Evolutionary conservation across 2,888 invertebrate genomes (phyloP).

Genomic region (Cylindroiulus punctatus): DNA sequence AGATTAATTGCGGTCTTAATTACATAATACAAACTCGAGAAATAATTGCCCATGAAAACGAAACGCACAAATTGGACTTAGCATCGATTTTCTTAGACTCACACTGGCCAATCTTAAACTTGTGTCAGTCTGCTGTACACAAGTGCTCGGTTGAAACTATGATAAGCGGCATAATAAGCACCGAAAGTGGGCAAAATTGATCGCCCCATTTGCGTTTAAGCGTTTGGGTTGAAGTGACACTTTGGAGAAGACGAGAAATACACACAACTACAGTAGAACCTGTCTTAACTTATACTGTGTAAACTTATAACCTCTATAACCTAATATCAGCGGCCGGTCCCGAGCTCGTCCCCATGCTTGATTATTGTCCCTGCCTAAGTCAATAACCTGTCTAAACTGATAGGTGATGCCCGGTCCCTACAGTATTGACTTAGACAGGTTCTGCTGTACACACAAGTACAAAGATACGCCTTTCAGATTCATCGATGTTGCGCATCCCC

Average conservation of each 20-base stretch:
- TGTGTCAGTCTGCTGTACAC: no score
- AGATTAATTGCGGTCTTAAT: no score
- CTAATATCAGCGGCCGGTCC: no score
- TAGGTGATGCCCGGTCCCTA: no score
- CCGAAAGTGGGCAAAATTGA: background rate
- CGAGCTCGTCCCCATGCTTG: no score
- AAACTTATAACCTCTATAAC: no score
- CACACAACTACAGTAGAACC: constrained; percentile 1
- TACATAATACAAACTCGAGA: background rate
- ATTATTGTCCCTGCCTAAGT: no score
- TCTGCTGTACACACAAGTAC: background rate
- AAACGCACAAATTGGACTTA: background rate
- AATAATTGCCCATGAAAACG: background rate
- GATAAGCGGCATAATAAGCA: background rate
- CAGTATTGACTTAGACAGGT: no score
- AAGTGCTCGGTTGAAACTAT: background rate
- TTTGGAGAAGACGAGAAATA: background rate
- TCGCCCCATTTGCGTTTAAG: background rate
- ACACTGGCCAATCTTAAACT: background rate
- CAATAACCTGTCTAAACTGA: no score
- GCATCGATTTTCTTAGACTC: background rate
- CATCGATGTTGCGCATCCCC: background rate
- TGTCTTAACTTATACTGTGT: no score
- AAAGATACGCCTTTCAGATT: background rate
- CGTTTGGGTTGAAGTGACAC: background rate